These are phyloP conservation scores for Plectrocnemia conspersa DNA, from an alignment of 1,140 invertebrate species.

Conservation along the genomic window DNA sequence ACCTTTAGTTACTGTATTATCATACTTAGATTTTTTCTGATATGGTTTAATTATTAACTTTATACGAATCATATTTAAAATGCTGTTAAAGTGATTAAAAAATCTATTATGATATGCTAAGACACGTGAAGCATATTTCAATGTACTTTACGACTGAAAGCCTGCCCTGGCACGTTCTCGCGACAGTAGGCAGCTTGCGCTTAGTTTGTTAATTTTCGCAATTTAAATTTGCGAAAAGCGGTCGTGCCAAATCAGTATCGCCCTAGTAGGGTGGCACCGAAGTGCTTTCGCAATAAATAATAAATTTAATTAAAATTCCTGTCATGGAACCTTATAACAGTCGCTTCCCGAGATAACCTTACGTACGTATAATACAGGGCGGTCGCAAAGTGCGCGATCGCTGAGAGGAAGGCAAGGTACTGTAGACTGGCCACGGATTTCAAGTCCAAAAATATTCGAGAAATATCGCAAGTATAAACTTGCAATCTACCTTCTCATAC, in stretches of 20 bases:
- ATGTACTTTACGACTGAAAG: too few species aligned
- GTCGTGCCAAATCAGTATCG: slow-evolving; percentile 8
- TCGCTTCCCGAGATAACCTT: slow-evolving; percentile 29
- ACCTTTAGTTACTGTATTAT: too few species aligned
- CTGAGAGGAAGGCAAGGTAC: not conserved
- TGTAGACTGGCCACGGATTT: slow-evolving; percentile 15
- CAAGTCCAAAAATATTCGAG: slow-evolving; percentile 27
- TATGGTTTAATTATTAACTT: too few species aligned
- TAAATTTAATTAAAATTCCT: slow-evolving; percentile 37
- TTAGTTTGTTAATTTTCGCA: not conserved
- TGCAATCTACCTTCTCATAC: slow-evolving; percentile 31
- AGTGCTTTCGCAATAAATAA: slow-evolving; percentile 35
- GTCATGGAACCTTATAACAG: slow-evolving; percentile 32
- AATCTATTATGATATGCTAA: too few species aligned
- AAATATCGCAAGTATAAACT: slow-evolving; percentile 33
- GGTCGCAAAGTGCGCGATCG: slow-evolving; percentile 12
- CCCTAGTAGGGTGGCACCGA: slow-evolving; percentile 19
- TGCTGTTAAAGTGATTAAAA: too few species aligned
- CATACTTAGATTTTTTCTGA: too few species aligned
- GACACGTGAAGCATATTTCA: too few species aligned
- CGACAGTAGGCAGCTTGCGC: not conserved
- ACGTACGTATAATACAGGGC: slow-evolving; percentile 19
- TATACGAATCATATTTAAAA: too few species aligned
- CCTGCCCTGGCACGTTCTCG: not conserved
- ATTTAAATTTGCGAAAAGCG: slow-evolving; percentile 6